phyloP scores from a whole-genome alignment of 2,113 vertebrate genomes.

The Mungos mungo region DNA sequence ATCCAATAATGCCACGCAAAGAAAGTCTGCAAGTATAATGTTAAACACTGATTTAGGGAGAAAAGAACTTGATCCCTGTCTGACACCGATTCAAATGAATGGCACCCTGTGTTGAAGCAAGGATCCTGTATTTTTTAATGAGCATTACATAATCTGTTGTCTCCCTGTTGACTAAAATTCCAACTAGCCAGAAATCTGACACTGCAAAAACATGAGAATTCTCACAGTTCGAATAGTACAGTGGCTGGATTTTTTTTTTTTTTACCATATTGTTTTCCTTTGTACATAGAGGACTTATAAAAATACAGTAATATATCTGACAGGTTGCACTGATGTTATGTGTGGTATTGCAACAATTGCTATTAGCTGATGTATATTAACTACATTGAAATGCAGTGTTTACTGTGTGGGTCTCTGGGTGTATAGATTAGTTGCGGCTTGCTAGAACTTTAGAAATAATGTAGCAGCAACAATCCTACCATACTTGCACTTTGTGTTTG shows the following conservation, averaged over 20 bases:
- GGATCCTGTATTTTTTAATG: slow-evolving; percentile 27
- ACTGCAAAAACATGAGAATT: slow-evolving; percentile 3
- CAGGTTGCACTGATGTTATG: background rate
- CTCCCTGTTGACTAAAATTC: slow-evolving; percentile 54
- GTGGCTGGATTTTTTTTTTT: background rate
- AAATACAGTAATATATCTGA: background rate
- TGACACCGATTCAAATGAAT: background rate
- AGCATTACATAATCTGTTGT: slow-evolving; percentile 47
- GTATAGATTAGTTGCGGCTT: background rate
- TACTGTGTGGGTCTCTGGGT: background rate
- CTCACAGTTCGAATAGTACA: background rate
- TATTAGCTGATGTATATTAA: background rate
- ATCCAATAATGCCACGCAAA: slow-evolving; percentile 59
- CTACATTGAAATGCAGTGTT: background rate
- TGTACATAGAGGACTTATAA: background rate
- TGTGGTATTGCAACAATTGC: background rate
- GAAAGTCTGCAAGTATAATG: background rate
- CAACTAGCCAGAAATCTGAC: background rate
- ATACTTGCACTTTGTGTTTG: background rate
- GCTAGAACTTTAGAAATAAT: background rate
- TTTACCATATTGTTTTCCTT: background rate
- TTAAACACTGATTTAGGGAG: background rate
- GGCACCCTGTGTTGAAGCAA: background rate
- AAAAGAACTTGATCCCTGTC: slow-evolving; percentile 30
- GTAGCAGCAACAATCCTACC: background rate